Evolutionary conservation across 2,113 vertebrate genomes (phyloP).

Genomic region (Promerops cafer): DNA sequence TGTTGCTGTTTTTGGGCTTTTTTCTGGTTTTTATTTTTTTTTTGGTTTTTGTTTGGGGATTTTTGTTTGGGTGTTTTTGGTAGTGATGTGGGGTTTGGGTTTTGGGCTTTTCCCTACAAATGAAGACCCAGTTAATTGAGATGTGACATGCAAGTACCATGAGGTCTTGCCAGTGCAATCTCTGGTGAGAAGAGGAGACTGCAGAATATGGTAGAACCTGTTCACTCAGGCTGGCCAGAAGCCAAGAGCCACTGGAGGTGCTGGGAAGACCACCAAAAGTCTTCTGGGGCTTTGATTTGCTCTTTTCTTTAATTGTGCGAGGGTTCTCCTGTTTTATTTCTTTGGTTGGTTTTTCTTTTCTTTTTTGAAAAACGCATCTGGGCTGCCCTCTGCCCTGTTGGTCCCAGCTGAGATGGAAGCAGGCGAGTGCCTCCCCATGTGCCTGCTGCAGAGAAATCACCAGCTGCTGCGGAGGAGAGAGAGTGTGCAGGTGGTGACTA

Average conservation of each 20-base stretch:
- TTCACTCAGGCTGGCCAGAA: not conserved
- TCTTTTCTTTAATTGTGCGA: not conserved
- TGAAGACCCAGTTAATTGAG: not conserved
- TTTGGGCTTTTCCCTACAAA: not conserved
- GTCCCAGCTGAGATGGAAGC: not conserved
- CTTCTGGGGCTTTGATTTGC: not conserved
- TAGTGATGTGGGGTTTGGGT: not conserved
- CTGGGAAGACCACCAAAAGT: not conserved
- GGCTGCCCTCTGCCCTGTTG: not conserved
- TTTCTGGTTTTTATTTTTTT: not conserved
- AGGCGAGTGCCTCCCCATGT: not conserved
- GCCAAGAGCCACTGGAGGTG: not conserved
- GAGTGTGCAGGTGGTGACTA: not conserved
- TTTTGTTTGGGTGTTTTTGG: not conserved
- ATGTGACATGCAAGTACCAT: not conserved
- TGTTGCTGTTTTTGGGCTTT: not conserved
- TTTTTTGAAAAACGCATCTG: not conserved
- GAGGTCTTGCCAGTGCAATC: not conserved
- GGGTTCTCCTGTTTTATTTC: accelerated
- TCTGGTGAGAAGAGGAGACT: not conserved
- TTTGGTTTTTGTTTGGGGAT: not conserved
- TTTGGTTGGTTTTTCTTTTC: not conserved
- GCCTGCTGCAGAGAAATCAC: not conserved
- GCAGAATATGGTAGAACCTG: not conserved
- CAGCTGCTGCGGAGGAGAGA: not conserved